Conservation (phyloP, 2,113 vertebrate genomes). For the Kryptolebias marmoratus region DNA sequence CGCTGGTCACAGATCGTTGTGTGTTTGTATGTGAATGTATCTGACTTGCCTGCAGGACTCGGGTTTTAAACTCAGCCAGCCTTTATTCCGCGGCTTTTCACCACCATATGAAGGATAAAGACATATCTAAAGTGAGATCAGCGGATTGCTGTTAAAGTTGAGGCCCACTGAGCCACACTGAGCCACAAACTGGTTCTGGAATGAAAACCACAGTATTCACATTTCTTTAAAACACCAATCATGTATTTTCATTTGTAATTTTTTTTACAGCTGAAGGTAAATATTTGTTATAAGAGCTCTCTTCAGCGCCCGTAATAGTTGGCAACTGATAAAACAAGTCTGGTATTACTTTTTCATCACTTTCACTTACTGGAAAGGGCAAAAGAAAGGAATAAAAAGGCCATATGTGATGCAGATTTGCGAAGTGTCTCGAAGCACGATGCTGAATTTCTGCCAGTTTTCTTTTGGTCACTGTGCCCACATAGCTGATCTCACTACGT, state of each 20-base stretch:
- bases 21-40: slow-evolving; percentile 44
- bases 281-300: slow-evolving; percentile 22
- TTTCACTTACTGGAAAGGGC: slow-evolving; percentile 33
- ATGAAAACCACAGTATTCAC: background rate
- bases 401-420: background rate
- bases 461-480: background rate
- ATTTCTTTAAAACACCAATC: background rate
- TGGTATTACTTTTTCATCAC: slow-evolving; percentile 15
- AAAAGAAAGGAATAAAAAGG: background rate
- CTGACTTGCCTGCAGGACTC: slow-evolving; percentile 40
- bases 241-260: background rate
- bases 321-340: slow-evolving; percentile 30
- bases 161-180: slow-evolving; percentile 13
- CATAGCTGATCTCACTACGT: slow-evolving; percentile 2
- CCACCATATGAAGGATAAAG: slow-evolving; percentile 40
- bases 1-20: slow-evolving; percentile 49
- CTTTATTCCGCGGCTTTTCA: slow-evolving; percentile 41
- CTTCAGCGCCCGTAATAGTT: slow-evolving; percentile 13
- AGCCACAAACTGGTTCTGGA: slow-evolving; percentile 25
- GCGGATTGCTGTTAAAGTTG: slow-evolving; percentile 13
- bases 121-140: slow-evolving; percentile 45
- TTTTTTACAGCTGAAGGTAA: background rate
- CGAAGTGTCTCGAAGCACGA: slow-evolving; percentile 45
- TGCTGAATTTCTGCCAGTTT: background rate
- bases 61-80: slow-evolving; percentile 33